Percentiles rank a stretch among this genome's conserved stretches.
Conservation (phyloP, 2,888 invertebrate species). For the Cephus spinipes region DNA sequence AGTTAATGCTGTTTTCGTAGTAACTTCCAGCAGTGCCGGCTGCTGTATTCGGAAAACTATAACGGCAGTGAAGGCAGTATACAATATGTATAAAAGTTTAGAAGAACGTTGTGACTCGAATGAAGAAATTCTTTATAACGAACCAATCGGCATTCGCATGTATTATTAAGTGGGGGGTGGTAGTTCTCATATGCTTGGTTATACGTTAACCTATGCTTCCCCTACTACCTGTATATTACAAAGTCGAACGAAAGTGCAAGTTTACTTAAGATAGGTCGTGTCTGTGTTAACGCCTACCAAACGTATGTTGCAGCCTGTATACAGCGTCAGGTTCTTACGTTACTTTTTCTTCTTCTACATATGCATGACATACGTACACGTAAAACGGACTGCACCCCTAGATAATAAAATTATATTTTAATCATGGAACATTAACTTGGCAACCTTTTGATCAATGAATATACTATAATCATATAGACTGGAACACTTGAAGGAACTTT, state of each 20-base stretch:
- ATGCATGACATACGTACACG: not conserved
- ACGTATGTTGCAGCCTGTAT: not conserved
- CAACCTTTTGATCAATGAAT: not conserved
- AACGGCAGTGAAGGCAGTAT: not conserved
- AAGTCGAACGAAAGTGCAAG: conserved; percentile 42
- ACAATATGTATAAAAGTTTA: not conserved
- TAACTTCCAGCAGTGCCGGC: not conserved
- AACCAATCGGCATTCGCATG: not conserved
- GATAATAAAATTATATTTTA: not conserved
- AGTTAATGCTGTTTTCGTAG: not conserved
- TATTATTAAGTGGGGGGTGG: not conserved
- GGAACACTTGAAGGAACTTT: no score
- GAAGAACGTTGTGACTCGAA: not conserved
- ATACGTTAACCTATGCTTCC: not conserved
- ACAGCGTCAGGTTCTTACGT: not conserved
- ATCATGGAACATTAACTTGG: not conserved
- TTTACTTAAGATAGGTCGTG: conserved; percentile 41
- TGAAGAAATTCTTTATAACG: not conserved
- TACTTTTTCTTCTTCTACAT: not conserved
- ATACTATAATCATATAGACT: no score
- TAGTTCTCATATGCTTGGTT: not conserved
- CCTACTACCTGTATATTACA: not conserved
- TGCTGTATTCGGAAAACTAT: not conserved
- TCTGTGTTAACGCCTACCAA: conserved; percentile 7
- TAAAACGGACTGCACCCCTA: not conserved